phyloP scores from a whole-genome alignment of 2,113 vertebrate genomes.

The Carassius carassius region DNA sequence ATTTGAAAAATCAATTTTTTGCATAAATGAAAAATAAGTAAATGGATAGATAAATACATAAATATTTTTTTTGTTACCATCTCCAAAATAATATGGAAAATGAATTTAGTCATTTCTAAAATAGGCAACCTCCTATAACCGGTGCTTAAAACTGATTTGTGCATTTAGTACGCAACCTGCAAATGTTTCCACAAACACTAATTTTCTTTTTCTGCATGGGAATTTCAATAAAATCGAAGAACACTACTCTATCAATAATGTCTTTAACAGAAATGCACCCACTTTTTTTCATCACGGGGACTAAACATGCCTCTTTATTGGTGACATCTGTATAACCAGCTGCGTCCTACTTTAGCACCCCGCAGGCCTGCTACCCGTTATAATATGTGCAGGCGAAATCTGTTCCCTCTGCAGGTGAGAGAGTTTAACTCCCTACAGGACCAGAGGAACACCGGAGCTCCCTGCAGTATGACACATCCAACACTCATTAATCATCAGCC shows the following conservation, averaged over 20 bases:
- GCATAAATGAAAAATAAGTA: too few species aligned
- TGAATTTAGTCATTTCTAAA: too few species aligned
- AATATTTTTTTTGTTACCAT: too few species aligned
- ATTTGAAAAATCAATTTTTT: too few species aligned
- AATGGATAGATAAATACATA: too few species aligned
- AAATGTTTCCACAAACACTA: too few species aligned
- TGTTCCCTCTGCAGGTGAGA: constrained; percentile 24
- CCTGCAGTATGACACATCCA: not conserved
- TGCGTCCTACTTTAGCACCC: constrained; percentile 20
- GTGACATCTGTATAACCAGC: constrained; percentile 22
- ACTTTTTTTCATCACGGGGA: not conserved
- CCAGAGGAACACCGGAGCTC: not conserved
- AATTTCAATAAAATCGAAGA: too few species aligned
- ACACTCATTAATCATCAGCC: constrained; percentile 17
- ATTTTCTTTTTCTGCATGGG: too few species aligned
- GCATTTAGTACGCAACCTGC: too few species aligned
- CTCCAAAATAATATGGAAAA: too few species aligned
- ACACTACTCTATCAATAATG: not conserved
- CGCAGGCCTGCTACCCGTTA: constrained; percentile 8
- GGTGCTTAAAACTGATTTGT: too few species aligned
- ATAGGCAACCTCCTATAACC: too few species aligned
- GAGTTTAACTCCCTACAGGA: constrained; percentile 7
- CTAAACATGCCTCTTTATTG: not conserved
- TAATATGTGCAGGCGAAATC: constrained; percentile 19
- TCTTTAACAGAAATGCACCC: not conserved